Base-by-base conservation (phyloP, 2,888 invertebrate species). In the Dysmachus trigonus region DNA sequence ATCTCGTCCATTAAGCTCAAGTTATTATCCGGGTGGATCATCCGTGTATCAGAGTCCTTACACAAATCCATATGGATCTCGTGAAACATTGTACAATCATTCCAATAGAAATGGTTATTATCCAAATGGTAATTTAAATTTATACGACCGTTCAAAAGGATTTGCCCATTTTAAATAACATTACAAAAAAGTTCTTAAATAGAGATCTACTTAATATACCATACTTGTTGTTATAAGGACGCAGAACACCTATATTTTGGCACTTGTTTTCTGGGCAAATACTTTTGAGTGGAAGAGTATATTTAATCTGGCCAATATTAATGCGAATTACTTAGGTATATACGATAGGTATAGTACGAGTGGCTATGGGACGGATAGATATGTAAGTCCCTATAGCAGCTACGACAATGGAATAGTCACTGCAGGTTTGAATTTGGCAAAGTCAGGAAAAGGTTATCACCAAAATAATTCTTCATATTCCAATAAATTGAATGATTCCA, bases 381-480 rank as follows among this genome's bases (percentile, higher is more conserved):
- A 92, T 88, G 89, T 91, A 62, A 92, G 92, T 88, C 92, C 92
- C 81, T 92, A 92, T 87, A 91, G 91, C 85, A 91, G 90, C 86
- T 92, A 92, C 88, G 92, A 92, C 86, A 92, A 92, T 88, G 92
- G 92, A 31, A 89, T 92, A 18, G 92, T 92, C 8, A 92, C 92
- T n/a, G 92, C 92, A 10, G 92, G 92, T 8, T 88, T 92, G 13
- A 92, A 90, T 87, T 89, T 92, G 22, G 87, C 88, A 31, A 88
- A n/a, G n/a, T n/a, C n/a, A n/a, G n/a, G n/a, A n/a, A n/a, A 88
- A 38, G 87, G 88, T 31, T 86, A 86, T 47, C 38, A 81, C 27
- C 81, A 71, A 35, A 85, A 86, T 62, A 76, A 18, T 71, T 85
- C 53, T 27, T 15, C 85, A 22, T 85, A 85, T 62, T 62, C 85